Evolutionary conservation across 2,888 invertebrate genomes (phyloP).

Genomic region (Pterostichus madidus): DNA sequence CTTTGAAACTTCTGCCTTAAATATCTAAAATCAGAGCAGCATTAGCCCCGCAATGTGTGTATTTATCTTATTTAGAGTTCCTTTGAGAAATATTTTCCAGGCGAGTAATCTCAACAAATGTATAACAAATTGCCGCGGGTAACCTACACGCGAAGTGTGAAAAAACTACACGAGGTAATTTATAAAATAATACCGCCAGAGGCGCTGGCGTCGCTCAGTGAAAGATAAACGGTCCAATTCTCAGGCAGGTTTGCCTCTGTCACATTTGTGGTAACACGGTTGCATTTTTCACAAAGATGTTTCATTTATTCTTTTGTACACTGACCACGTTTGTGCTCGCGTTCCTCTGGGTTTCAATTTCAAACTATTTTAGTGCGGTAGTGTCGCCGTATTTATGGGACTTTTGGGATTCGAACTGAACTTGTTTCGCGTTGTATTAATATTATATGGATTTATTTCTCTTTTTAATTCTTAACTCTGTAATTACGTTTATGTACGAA

Average conservation of each 20-base stretch:
- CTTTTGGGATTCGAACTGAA: slow-evolving; percentile 29
- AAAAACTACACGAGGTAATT: slow-evolving; percentile 56
- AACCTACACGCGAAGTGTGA: slow-evolving; percentile 51
- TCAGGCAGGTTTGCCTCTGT: slow-evolving; percentile 45
- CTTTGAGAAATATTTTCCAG: slow-evolving; percentile 50
- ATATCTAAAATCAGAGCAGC: slow-evolving; percentile 22
- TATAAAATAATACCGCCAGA: slow-evolving; percentile 57
- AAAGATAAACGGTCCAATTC: slow-evolving; percentile 61
- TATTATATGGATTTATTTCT: slow-evolving; percentile 47
- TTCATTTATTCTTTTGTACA: slow-evolving; percentile 54
- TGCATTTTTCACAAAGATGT: slow-evolving; percentile 64
- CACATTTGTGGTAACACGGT: slow-evolving; percentile 42
- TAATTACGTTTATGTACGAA: slow-evolving; percentile 31
- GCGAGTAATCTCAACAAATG: slow-evolving; percentile 58
- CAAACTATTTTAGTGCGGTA: slow-evolving; percentile 48
- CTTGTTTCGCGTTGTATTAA: slow-evolving; percentile 21
- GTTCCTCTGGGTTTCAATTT: slow-evolving; percentile 59
- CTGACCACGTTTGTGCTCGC: slow-evolving; percentile 57
- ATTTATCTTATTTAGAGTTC: slow-evolving; percentile 43
- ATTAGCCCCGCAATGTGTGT: slow-evolving; percentile 23
- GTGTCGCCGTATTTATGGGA: slow-evolving; percentile 59
- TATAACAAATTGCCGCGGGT: slow-evolving; percentile 54
- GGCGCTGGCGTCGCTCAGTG: slow-evolving; percentile 42
- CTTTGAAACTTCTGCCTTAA: not conserved
- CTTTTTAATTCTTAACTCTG: not conserved